These are phyloP conservation scores for Eclectus roratus DNA, from an alignment of 2,113 vertebrate genomes.

Conservation along the genomic window DNA sequence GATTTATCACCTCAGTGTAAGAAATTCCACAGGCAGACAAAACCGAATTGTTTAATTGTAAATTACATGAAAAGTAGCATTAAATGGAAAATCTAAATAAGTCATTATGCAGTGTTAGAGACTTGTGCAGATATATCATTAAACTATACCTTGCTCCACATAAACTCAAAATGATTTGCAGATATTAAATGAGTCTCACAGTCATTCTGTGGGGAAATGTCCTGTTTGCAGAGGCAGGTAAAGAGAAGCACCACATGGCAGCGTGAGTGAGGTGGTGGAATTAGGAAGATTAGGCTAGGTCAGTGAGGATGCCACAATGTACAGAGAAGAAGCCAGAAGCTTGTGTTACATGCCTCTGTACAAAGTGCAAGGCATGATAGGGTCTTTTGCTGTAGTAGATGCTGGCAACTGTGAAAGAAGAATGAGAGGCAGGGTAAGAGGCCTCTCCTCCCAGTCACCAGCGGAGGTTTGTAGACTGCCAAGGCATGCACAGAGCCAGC, in stretches of 20 bases:
- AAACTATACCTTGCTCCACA: background rate
- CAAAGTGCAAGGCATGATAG: background rate
- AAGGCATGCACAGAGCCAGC: background rate
- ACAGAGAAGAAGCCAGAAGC: background rate
- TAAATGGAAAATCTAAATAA: background rate
- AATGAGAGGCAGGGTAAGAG: background rate
- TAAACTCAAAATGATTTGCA: background rate
- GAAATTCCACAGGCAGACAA: background rate
- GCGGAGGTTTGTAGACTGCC: background rate
- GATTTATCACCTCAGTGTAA: background rate
- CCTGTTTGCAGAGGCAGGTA: background rate
- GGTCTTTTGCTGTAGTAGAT: background rate
- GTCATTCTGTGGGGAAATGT: background rate
- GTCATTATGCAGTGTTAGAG: background rate
- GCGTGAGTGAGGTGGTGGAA: background rate
- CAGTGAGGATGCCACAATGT: fast-evolving
- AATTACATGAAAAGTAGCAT: background rate
- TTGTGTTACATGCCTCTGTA: background rate
- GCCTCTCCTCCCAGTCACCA: background rate
- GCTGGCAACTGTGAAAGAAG: background rate
- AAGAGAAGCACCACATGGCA: background rate
- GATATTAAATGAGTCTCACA: background rate
- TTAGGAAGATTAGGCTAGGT: background rate
- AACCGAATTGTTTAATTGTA: background rate
- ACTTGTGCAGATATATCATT: background rate